Base-by-base conservation (phyloP, 2,797 vertebrate species). In the Melopsittacus undulatus region DNA sequence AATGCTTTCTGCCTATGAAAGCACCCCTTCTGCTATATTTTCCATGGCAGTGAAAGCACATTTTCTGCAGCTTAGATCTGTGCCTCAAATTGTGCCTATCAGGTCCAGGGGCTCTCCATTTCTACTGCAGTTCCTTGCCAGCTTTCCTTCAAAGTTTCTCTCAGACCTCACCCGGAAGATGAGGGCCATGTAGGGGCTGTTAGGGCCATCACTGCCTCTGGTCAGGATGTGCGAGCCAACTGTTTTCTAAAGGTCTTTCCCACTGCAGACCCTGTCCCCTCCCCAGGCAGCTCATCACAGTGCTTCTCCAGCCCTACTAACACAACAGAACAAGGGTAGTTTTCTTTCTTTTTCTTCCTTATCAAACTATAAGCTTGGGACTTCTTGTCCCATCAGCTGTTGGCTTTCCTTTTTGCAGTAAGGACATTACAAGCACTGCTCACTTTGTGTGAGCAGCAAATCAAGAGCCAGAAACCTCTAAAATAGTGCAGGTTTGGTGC, bases 251-350 rank as follows among this genome's bases (percentile, higher is more conserved):
- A 94, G 32, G 38, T 52, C 11, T 59, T 12, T 13, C 9, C 16
- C 0, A 1, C 22, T 72, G 52, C 38, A 80, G 34, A 57, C 22
- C 36, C 54, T 48, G 15, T 48, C 9, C 9, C 8, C 6, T 61
- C 6, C 10, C 38, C 12, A 40, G 13, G n/a, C 45, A 64, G 52
- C 54, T 27, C 2, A 1, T 46, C 48, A 40, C 56, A 83, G 26
- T 3, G 2, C 38, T 20, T 76, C n/a, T 13, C 10, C 24, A 66
- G 18, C 26, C 54, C 45, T 69, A 15, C 45, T 52, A 40, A 49
- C 26, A n/a, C 38, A 42, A 24, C 13, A 24, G 38, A 38, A 77
- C 0, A 2, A 5, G 13, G 4, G 4, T 48, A 24, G 2, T 2
- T 48, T n/a, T 43, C 8, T 59, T 36, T 67, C 18, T 54, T 79